Evolutionary conservation across 2,888 invertebrate genomes (phyloP).

Genomic region (Drosophila incognita): DNA sequence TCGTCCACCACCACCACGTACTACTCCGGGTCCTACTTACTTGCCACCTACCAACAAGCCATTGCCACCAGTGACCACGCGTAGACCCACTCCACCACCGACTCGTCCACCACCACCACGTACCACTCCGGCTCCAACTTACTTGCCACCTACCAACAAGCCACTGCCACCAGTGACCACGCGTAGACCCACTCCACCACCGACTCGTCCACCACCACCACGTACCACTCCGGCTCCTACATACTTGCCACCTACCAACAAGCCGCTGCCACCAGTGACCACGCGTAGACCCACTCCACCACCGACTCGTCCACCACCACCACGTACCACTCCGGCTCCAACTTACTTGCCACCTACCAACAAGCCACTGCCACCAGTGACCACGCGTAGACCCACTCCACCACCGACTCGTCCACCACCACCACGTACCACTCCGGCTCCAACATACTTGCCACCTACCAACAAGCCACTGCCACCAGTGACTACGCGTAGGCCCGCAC

Average conservation of each 20-base stretch:
- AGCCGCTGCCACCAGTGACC: conserved; percentile 55
- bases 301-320: conserved; percentile 32
- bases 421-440: conserved; percentile 25
- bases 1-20: conserved; percentile 1
- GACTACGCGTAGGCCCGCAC: conserved; percentile 32
- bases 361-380: conserved; percentile 8
- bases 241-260: conserved; percentile 60
- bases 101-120: conserved; percentile 1
- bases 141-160: conserved; percentile 4
- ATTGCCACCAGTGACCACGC: conserved; percentile 5
- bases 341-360: conserved; percentile 17
- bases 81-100: conserved; percentile 17
- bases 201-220: conserved; percentile 20
- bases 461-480: conserved; percentile 41
- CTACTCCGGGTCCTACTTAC: neutral
- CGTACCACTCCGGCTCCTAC: conserved; percentile 51
- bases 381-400: neutral
- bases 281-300: conserved; percentile 21
- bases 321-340: conserved; percentile 2
- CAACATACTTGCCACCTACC: conserved; percentile 32
- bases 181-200: conserved; percentile 12
- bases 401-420: conserved; percentile 27
- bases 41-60: conserved; percentile 5
- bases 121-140: neutral
- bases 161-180: conserved; percentile 12